Evolutionary conservation across 2,797 vertebrate genomes (phyloP).

Genomic region (Siniperca obscura): DNA sequence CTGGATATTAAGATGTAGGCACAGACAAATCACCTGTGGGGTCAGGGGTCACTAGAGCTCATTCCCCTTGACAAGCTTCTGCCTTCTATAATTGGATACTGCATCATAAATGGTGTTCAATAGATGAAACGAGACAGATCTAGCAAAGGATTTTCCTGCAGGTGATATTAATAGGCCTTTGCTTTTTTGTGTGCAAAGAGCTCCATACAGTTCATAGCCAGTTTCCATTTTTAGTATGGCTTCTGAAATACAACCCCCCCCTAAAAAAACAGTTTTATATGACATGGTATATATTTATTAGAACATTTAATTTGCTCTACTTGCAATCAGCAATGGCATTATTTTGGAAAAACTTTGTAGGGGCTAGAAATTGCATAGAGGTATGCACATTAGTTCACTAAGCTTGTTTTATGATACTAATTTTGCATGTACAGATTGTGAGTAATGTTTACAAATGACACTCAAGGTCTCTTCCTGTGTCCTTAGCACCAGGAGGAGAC

Average conservation of each 20-base stretch:
- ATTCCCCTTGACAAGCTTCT: slow-evolving; percentile 63
- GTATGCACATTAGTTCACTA: neutral
- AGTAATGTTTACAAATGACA: slow-evolving; percentile 30
- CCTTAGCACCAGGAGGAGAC: slow-evolving; percentile 14
- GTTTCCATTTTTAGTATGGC: slow-evolving; percentile 1
- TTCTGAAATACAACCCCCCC: neutral
- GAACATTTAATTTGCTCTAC: neutral
- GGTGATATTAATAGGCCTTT: slow-evolving; percentile 52
- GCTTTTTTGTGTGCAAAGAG: slow-evolving; percentile 33
- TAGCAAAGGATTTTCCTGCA: slow-evolving; percentile 43
- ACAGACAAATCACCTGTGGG: slow-evolving; percentile 43
- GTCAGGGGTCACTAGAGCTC: slow-evolving; percentile 63
- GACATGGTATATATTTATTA: neutral
- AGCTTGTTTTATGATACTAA: neutral
- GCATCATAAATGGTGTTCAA: slow-evolving; percentile 59
- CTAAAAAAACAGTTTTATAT: neutral
- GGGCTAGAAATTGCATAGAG: neutral
- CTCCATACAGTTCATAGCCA: neutral
- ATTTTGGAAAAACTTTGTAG: neutral
- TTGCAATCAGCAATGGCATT: neutral
- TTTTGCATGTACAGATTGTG: neutral
- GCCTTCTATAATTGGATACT: slow-evolving; percentile 60
- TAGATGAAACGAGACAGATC: slow-evolving; percentile 42
- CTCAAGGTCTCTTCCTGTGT: slow-evolving; percentile 11
- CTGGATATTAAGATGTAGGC: slow-evolving; percentile 38